Evolutionary conservation across 2,113 vertebrate genomes (phyloP).

Genomic region (Halcyon senegalensis): DNA sequence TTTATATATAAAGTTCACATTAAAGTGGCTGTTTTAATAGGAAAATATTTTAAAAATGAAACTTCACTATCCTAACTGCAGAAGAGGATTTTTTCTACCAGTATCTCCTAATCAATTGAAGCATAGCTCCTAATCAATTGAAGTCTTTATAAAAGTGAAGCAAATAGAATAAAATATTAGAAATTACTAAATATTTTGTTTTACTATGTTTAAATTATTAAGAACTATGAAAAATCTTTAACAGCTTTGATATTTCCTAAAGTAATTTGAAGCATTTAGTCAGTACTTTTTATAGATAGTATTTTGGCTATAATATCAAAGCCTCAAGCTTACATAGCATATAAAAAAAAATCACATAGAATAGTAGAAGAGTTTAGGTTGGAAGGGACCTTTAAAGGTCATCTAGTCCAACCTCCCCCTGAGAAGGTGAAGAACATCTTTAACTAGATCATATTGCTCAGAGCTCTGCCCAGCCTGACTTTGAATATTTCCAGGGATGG

Average conservation of each 20-base stretch:
- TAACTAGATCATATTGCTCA: not conserved
- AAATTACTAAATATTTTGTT: not conserved
- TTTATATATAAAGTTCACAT: slow-evolving; percentile 39
- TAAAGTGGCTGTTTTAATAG: slow-evolving; percentile 29
- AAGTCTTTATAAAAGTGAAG: not conserved
- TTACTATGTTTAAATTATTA: not conserved
- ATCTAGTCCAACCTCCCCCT: not conserved
- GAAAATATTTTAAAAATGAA: not conserved
- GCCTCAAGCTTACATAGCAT: not conserved
- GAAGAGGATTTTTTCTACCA: not conserved
- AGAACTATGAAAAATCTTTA: not conserved
- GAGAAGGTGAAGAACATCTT: not conserved
- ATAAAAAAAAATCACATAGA: not conserved
- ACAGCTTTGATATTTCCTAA: not conserved
- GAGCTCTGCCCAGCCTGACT: not conserved
- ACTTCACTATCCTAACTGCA: not conserved
- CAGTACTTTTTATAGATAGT: not conserved
- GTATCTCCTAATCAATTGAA: not conserved
- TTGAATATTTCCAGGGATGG: not conserved
- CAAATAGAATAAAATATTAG: not conserved
- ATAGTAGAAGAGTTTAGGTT: not conserved
- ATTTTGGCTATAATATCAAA: not conserved
- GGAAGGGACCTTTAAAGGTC: not conserved
- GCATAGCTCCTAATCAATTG: not conserved
- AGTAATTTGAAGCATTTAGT: not conserved